Conservation (phyloP, 2,113 vertebrate species). For the Tachuris rubrigastra region DNA sequence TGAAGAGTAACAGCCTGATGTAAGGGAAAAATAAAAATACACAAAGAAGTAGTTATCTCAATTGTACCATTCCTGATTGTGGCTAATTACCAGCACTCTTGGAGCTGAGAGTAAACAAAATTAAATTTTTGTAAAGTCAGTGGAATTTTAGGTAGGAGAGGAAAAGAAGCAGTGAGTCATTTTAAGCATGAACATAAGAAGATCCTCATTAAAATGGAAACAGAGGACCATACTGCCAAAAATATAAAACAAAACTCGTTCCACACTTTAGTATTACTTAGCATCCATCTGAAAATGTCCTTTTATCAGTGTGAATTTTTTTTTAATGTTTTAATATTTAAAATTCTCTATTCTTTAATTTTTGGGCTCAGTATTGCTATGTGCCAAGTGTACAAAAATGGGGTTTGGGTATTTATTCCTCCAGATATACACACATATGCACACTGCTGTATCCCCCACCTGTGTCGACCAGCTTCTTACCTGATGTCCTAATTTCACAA, state of each 20-base stretch:
- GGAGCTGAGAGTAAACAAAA: not conserved
- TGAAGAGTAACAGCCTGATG: not conserved
- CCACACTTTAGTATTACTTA: not conserved
- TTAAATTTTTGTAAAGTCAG: not conserved
- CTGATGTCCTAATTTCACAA: not conserved
- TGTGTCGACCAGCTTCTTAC: not conserved
- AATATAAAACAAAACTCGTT: not conserved
- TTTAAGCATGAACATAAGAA: not conserved
- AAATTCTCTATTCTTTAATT: not conserved
- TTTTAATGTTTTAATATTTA: not conserved
- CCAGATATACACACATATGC: too few relatives aligned
- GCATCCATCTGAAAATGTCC: not conserved
- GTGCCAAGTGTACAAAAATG: not conserved
- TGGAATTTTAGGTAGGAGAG: not conserved
- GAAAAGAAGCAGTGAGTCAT: not conserved
- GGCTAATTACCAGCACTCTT: not conserved
- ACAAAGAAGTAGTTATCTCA: not conserved
- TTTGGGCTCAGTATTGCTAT: not conserved
- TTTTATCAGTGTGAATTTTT: not conserved
- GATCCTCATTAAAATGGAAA: not conserved
- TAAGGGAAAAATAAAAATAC: not conserved
- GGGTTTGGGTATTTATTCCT: not conserved
- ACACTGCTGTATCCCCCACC: fast-evolving
- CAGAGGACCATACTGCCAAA: not conserved
- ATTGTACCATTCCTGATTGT: not conserved